Percentiles rank a stretch among this genome's conserved stretches.
Conservation (phyloP, 1,140 invertebrate genomes). For the Drosophila miranda region DNA sequence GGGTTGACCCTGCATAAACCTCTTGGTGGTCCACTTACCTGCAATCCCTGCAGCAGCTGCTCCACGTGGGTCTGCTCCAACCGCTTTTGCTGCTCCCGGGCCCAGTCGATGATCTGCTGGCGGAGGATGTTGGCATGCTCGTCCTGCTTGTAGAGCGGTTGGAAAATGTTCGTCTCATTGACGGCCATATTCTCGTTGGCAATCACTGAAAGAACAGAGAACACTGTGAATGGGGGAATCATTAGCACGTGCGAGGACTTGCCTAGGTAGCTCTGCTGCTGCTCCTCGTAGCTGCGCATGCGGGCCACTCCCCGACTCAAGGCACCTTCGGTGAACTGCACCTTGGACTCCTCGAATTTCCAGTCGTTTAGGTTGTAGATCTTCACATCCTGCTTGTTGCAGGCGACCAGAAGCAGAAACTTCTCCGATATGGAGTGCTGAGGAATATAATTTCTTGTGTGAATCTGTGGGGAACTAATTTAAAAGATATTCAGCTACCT, state of each 20-base stretch:
- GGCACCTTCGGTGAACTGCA: constrained; percentile 77
- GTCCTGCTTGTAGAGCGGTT: constrained; percentile 74
- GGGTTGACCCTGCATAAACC: no score
- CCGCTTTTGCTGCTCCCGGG: constrained; percentile 46
- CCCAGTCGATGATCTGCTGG: constrained; percentile 77
- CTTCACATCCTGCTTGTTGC: constrained; percentile 80
- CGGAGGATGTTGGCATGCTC: constrained; percentile 71
- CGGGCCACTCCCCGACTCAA: constrained; percentile 72
- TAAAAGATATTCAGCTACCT: constrained; percentile 56
- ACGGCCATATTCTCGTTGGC: constrained; percentile 73
- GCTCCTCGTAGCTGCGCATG: constrained; percentile 73
- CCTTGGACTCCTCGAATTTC: constrained; percentile 82
- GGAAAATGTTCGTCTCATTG: constrained; percentile 78
- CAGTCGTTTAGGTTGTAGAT: constrained; percentile 83
- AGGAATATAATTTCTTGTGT: background rate
- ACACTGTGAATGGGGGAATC: rapidly evolving
- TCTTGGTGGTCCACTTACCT: no score
- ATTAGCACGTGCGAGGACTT: background rate
- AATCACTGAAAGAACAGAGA: constrained; percentile 46
- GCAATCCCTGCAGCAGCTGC: constrained; percentile 36
- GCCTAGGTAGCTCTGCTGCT: constrained; percentile 66
- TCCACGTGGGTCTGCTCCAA: constrained; percentile 54
- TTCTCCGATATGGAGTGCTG: constrained; percentile 69
- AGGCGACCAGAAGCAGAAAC: constrained; percentile 81
- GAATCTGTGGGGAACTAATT: background rate